A percentile compares a stretch with the other conserved stretches of the same genome.
Evolutionary conservation across 2,888 invertebrate species (phyloP).

Genomic region (Tuta absoluta): DNA sequence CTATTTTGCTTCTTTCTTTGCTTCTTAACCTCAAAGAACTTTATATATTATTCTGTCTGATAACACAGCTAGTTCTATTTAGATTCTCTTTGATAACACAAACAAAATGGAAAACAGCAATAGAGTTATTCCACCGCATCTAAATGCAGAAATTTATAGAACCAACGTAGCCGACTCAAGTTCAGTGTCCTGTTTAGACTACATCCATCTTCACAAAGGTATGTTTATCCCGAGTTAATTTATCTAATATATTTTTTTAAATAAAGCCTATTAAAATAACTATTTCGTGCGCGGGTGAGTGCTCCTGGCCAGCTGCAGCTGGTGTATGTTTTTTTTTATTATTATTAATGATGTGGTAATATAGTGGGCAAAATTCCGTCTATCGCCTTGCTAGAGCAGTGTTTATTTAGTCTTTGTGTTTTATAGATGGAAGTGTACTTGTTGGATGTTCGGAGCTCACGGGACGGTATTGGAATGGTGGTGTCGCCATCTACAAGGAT

Average conservation of each 20-base stretch:
- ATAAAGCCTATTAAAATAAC: too few species aligned
- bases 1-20: too few species aligned
- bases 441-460: constrained; percentile 74
- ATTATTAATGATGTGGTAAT: too few species aligned
- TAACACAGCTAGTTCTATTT: too few species aligned
- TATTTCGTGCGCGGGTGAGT: too few species aligned
- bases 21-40: too few species aligned
- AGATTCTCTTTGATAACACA: background rate
- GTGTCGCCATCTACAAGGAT: constrained; percentile 56
- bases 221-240: background rate
- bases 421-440: constrained; percentile 67
- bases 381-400: background rate
- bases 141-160: constrained; percentile 75
- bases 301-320: too few species aligned
- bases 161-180: constrained; percentile 63
- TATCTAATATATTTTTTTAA: background rate
- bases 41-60: too few species aligned
- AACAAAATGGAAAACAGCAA: constrained; percentile 58
- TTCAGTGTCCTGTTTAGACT: constrained; percentile 64
- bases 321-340: too few species aligned
- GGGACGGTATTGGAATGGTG: constrained; percentile 75
- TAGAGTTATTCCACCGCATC: constrained; percentile 69
- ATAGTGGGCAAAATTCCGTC: too few species aligned
- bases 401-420: background rate
- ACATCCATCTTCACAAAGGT: constrained; percentile 64